Evolutionary conservation across 2,797 vertebrate species (phyloP), one percentile per base, ranked within the genome.

Genomic region (Glyptemys insculpta): DNA sequence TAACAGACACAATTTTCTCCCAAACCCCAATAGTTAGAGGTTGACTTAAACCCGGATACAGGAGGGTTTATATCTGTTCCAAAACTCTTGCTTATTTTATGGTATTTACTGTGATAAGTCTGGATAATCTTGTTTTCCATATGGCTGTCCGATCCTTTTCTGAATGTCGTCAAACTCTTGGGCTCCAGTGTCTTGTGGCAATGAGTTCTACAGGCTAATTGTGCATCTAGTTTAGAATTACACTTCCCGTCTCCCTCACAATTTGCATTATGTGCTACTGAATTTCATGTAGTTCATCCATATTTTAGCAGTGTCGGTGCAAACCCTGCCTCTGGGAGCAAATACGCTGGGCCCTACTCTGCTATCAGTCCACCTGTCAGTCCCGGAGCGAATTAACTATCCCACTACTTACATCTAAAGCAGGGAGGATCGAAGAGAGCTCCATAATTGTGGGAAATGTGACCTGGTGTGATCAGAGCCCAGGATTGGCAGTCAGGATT

Each of bases 61-160:
- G 23, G 41, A 44, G 23, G 41, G 72, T 44, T 76, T 29, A 25
- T 76, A 23, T 44, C 37, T 44, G 41, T 76, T 25, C 41, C 72
- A 76, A 68, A n/a, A 68, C 34, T 68, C 34, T n/a, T 68, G 34
- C 62, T 68, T 37, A 21, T n/a, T 37, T n/a, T 68, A 18, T 37
- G 21, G 37, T 41, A 41, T 41, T 72, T 72, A 41, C n/a, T 25
- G 10, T 41, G 19, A 6, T 41, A 23, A 25, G 37, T 41, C 37
- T 72, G 68, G 56, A 2, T 14, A 23, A 11, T 68, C n/a, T 72
- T 72, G n/a, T 72, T 2, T 8, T 54, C 80, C 1, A 0, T 15
- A 62, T 0, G 2, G 37, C 49, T 0, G 0, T 4, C 81, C 7
- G 0, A 27, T 53, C 53, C 1, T 0, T 76, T 47, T 65, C 59